A percentile compares a stretch with the other conserved stretches of the same genome.
phyloP scores from a whole-genome alignment of 2,797 vertebrate genomes.

The Ctenopoma kingsleyae region DNA sequence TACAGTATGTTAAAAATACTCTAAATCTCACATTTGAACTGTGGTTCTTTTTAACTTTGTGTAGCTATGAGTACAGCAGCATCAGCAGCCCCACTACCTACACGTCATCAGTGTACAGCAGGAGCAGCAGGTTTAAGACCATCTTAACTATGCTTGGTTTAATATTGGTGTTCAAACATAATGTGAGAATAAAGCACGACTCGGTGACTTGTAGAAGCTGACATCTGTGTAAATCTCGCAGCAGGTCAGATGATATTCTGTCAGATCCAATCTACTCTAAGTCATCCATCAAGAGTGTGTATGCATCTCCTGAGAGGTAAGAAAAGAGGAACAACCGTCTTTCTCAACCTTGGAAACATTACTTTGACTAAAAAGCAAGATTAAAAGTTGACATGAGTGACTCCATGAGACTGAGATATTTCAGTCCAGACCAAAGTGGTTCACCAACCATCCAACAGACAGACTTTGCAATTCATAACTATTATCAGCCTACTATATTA shows the following conservation, averaged over 20 bases:
- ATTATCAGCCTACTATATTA: too few relatives aligned
- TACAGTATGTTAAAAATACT: not conserved
- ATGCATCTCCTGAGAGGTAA: slow-evolving; percentile 85
- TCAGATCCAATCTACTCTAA: slow-evolving; percentile 48
- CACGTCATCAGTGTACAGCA: slow-evolving; percentile 67
- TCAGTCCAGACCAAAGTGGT: not conserved
- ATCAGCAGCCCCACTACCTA: slow-evolving; percentile 72
- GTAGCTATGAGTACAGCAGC: slow-evolving; percentile 77
- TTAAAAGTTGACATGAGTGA: not conserved
- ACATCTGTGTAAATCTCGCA: slow-evolving; percentile 40
- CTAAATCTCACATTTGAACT: slow-evolving; percentile 10
- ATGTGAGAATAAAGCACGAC: not conserved
- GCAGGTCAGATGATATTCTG: slow-evolving; percentile 60
- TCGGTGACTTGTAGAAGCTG: not conserved
- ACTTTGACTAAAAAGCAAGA: not conserved
- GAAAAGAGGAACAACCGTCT: not conserved
- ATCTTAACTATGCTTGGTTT: not conserved
- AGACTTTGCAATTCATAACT: not conserved
- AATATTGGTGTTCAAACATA: not conserved
- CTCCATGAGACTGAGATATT: not conserved
- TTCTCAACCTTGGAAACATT: not conserved
- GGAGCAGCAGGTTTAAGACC: slow-evolving; percentile 78
- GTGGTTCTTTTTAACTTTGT: slow-evolving; percentile 53
- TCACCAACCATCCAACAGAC: not conserved
- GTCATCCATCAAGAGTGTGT: slow-evolving; percentile 64